phyloP scores from a whole-genome alignment of 2,888 invertebrate species.

The Dasysyrphus albostriatus region DNA sequence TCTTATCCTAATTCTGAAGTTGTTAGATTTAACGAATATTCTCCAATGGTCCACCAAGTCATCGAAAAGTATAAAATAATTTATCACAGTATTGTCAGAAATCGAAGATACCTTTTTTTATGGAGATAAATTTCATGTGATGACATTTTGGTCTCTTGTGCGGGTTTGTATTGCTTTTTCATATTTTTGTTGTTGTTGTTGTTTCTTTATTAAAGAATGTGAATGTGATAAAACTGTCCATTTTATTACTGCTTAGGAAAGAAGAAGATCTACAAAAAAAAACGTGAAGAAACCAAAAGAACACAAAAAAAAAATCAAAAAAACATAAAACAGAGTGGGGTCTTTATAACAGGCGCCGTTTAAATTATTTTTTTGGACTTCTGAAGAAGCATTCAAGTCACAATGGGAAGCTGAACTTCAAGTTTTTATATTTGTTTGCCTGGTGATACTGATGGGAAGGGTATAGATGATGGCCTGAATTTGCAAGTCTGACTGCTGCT shows the following conservation, averaged over 20 bases:
- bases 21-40: conserved; percentile 44
- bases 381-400: conserved; percentile 74
- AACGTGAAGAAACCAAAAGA: conserved; percentile 31
- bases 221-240: conserved; percentile 75
- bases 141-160: conserved; percentile 72
- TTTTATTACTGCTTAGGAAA: conserved; percentile 70
- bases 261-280: conserved; percentile 47
- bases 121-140: conserved; percentile 74
- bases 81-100: conserved; percentile 76
- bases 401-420: conserved; percentile 74
- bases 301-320: conserved; percentile 29
- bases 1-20: conserved; percentile 41
- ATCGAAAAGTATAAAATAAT: conserved; percentile 62
- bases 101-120: conserved; percentile 74
- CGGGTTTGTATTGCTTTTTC: conserved; percentile 63
- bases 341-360: conserved; percentile 76
- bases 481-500: conserved; percentile 30
- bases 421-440: conserved; percentile 49
- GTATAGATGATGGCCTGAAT: conserved; percentile 39
- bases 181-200: not conserved
- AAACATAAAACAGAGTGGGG: conserved; percentile 73
- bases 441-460: not conserved
- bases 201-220: conserved; percentile 48
- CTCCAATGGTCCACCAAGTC: conserved; percentile 10
- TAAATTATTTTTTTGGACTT: conserved; percentile 75